Percentiles rank a stretch among this genome's conserved stretches.
These are phyloP conservation scores for Lysandra coridon DNA, from an alignment of 2,888 invertebrate species.

Conservation along the genomic window DNA sequence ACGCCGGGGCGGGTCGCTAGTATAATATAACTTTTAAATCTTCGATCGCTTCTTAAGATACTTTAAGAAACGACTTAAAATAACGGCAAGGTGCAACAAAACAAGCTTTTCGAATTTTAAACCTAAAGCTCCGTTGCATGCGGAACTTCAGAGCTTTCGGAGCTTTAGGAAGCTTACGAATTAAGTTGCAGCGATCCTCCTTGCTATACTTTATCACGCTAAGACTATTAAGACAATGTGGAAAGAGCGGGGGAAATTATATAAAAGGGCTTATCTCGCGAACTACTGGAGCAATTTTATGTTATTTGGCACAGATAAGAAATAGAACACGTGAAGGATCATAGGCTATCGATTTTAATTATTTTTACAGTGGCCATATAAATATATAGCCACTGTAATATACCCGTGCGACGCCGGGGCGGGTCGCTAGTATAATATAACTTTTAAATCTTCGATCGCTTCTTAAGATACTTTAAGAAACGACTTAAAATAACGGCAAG, in stretches of 20 bases:
- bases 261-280: no score
- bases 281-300: no score
- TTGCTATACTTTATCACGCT: neutral
- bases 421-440: neutral
- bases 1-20: no score
- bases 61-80: neutral
- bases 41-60: neutral
- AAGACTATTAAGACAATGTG: no score
- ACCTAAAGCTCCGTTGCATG: neutral
- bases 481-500: neutral
- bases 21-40: neutral
- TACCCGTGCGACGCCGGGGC: no score
- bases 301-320: no score
- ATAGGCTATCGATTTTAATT: no score
- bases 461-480: neutral
- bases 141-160: slow-evolving; percentile 1
- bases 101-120: slow-evolving; percentile 5
- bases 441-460: neutral
- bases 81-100: neutral
- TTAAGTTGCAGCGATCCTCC: slow-evolving; percentile 6
- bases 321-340: no score
- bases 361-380: no score
- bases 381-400: no score
- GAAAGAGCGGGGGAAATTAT: no score
- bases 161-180: slow-evolving; percentile 5